phyloP scores from a whole-genome alignment of 2,113 vertebrate genomes.

The Polyodon spathula region DNA sequence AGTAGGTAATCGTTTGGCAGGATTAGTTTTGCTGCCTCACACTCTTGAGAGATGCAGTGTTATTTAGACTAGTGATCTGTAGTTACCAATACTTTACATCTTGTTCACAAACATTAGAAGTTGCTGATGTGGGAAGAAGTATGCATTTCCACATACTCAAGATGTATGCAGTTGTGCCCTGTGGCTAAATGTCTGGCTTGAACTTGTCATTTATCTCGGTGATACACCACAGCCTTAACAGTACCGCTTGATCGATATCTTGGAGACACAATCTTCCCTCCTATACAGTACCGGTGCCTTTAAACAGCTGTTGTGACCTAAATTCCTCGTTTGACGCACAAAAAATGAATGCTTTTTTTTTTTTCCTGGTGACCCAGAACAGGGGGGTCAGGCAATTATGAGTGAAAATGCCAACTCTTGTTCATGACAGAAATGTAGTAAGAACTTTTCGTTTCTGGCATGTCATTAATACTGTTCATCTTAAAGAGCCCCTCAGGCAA shows the following conservation, averaged over 20 bases:
- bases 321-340: constrained; percentile 4
- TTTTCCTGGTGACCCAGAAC: constrained; percentile 31
- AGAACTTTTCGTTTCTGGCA: constrained; percentile 49
- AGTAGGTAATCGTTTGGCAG: background rate
- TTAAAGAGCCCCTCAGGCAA: constrained; percentile 59
- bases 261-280: background rate
- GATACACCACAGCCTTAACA: background rate
- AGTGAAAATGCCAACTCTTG: constrained; percentile 58
- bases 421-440: constrained; percentile 65
- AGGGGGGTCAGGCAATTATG: constrained; percentile 61
- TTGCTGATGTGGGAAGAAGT: too few relatives aligned
- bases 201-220: background rate
- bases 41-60: background rate
- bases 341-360: constrained; percentile 15
- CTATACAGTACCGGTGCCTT: background rate
- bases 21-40: constrained; percentile 7
- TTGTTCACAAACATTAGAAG: too few relatives aligned
- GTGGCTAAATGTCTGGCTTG: too few relatives aligned
- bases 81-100: too few relatives aligned
- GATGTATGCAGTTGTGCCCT: background rate
- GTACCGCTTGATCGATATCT: background rate
- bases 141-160: background rate
- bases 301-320: constrained; percentile 9
- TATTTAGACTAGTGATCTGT: too few relatives aligned
- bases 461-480: constrained; percentile 66